Evolutionary conservation across 2,888 invertebrate genomes (phyloP).

Genomic region (Drosophila austrosaltans): DNA sequence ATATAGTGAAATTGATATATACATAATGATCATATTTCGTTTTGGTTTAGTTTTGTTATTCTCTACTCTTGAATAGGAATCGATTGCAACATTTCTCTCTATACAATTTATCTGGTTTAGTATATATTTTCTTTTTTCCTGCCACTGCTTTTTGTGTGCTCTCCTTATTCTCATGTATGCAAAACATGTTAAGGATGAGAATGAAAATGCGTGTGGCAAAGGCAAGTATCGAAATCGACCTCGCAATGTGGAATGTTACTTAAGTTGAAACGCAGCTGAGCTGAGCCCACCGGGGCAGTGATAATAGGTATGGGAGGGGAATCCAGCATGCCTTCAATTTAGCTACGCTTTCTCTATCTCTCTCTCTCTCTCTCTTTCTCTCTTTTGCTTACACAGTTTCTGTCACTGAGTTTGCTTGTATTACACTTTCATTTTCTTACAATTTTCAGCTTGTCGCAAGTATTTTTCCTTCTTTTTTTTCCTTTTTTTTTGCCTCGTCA

Average conservation of each 20-base stretch:
- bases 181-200: conserved; percentile 37
- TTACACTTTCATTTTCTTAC: conserved; percentile 62
- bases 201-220: conserved; percentile 5
- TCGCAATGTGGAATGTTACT: conserved; percentile 70
- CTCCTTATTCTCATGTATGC: conserved; percentile 23
- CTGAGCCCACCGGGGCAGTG: conserved; percentile 51
- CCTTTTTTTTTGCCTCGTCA: background rate
- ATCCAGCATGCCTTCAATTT: background rate
- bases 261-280: conserved; percentile 71
- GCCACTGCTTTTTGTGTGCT: background rate
- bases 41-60: background rate
- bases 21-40: background rate
- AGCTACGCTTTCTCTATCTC: background rate
- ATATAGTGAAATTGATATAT: background rate
- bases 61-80: background rate
- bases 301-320: conserved; percentile 53
- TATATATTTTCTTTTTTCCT: background rate
- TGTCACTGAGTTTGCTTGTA: conserved; percentile 37
- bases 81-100: conserved; percentile 4
- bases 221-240: conserved; percentile 36
- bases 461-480: conserved; percentile 14
- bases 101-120: conserved; percentile 1
- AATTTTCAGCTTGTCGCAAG: conserved; percentile 58
- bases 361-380: background rate
- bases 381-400: background rate